Evolutionary conservation across 2,113 vertebrate genomes (phyloP).

Genomic region (Rhea pennata): DNA sequence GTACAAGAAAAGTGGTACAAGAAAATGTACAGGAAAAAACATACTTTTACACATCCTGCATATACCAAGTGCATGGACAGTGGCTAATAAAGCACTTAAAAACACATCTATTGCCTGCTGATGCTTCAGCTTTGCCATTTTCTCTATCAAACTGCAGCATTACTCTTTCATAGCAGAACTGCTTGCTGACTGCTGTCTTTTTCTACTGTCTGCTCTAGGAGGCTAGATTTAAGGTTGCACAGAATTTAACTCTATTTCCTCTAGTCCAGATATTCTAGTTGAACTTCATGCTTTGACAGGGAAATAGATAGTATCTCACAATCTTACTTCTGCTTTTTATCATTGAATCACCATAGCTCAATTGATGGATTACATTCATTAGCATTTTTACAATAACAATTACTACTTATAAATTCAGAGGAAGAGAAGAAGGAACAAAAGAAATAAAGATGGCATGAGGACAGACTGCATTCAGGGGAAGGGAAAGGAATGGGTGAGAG

Average conservation of each 20-base stretch:
- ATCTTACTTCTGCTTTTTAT: not conserved
- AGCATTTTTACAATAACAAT: not conserved
- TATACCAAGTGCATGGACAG: not conserved
- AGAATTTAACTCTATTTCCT: not conserved
- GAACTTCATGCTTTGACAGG: not conserved
- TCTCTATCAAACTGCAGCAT: not conserved
- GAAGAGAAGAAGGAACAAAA: not conserved
- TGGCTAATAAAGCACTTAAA: not conserved
- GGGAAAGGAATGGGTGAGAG: not conserved
- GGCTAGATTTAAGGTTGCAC: not conserved
- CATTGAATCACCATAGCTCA: not conserved
- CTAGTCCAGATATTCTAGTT: not conserved
- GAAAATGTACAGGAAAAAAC: not conserved
- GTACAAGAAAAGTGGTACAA: not conserved
- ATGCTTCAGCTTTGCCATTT: not conserved
- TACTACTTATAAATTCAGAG: not conserved
- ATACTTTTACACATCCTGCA: not conserved
- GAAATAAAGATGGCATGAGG: not conserved
- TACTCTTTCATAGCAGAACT: not conserved
- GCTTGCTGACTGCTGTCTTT: not conserved
- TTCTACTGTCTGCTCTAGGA: not conserved
- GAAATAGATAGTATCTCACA: not conserved
- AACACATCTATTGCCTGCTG: not conserved
- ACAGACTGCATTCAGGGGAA: not conserved
- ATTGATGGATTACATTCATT: fast-evolving